These are phyloP conservation scores for Drosophila ironensis DNA, from an alignment of 1,140 invertebrate species.

Conservation along the genomic window DNA sequence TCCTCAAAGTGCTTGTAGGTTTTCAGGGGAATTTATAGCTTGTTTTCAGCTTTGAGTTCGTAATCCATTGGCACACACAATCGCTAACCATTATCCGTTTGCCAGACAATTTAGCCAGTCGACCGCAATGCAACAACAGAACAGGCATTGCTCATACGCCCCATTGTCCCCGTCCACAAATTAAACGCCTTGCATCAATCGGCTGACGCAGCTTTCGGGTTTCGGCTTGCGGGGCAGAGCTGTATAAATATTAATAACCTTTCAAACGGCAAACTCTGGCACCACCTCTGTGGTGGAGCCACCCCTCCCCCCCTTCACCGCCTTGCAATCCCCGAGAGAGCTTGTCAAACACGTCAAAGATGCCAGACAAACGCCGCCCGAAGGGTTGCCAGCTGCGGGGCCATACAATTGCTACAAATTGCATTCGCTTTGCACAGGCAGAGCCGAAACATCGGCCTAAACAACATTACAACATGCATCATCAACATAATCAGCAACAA, in stretches of 20 bases:
- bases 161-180: conserved; percentile 40
- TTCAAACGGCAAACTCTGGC: conserved; percentile 47
- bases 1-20: no score
- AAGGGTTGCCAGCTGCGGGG: conserved; percentile 1
- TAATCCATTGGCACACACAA: not conserved
- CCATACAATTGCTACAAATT: conserved; percentile 77
- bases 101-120: conserved; percentile 8
- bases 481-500: conserved; percentile 75
- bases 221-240: conserved; percentile 41
- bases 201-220: conserved; percentile 14
- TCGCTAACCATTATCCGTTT: conserved; percentile 19
- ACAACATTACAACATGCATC: conserved; percentile 77
- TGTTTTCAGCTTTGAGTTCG: not conserved
- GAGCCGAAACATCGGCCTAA: conserved; percentile 61
- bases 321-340: conserved; percentile 16
- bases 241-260: conserved; percentile 75
- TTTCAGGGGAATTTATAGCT: no score
- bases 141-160: conserved; percentile 50
- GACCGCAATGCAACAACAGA: conserved; percentile 24
- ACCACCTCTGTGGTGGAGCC: no score
- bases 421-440: conserved; percentile 56
- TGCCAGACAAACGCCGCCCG: conserved; percentile 14
- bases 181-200: conserved; percentile 63
- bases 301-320: no score
- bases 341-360: conserved; percentile 69